A percentile compares a stretch with the other conserved stretches of the same genome.
These are phyloP conservation scores for Carassius auratus DNA, from an alignment of 2,113 vertebrate species.

Conservation along the genomic window DNA sequence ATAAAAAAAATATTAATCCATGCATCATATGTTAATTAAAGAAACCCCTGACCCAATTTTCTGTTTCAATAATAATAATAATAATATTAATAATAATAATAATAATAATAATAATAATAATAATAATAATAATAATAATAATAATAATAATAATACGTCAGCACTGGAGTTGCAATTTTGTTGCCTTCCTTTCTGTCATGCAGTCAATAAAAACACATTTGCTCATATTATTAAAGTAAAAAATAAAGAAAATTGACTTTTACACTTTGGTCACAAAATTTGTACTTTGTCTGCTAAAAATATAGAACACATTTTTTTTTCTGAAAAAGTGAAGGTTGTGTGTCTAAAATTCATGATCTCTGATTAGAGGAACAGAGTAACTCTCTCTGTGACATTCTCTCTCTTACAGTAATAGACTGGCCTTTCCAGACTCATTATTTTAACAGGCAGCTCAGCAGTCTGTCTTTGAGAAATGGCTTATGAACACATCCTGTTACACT, in stretches of 20 bases:
- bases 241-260: neutral
- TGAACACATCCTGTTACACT: slow-evolving; percentile 10
- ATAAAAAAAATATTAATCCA: neutral
- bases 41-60: neutral
- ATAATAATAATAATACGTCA: neutral
- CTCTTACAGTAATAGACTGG: neutral
- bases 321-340: neutral
- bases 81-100: too few relatives aligned
- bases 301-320: neutral
- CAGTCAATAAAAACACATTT: neutral
- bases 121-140: too few relatives aligned
- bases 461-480: slow-evolving; percentile 24
- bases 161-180: neutral
- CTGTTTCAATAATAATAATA: neutral
- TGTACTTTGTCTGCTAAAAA: neutral
- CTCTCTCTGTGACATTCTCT: neutral
- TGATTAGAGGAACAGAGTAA: neutral
- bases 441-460: slow-evolving; percentile 25
- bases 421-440: slow-evolving; percentile 39
- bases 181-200: neutral
- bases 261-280: neutral
- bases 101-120: too few relatives aligned
- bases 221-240: neutral
- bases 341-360: neutral
- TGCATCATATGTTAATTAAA: neutral